A percentile compares a stretch with the other conserved stretches of the same genome.
Evolutionary conservation across 1,140 invertebrate species (phyloP).

Genomic region (Cheumatopsyche charites): DNA sequence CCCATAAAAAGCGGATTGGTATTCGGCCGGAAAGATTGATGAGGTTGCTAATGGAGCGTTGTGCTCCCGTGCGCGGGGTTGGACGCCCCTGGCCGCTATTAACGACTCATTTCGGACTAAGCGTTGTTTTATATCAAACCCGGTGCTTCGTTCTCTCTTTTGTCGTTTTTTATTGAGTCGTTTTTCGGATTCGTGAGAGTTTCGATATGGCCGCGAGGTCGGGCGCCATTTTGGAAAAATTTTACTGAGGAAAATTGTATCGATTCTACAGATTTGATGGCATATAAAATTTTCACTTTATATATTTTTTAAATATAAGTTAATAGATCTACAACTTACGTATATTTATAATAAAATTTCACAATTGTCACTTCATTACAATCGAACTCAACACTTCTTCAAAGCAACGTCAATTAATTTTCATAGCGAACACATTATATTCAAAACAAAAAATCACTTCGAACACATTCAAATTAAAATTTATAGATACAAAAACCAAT

Average conservation of each 20-base stretch:
- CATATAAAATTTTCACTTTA: neutral
- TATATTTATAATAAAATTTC: too few relatives aligned
- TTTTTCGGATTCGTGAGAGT: neutral
- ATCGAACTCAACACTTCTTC: too few relatives aligned
- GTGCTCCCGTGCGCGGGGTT: slow-evolving; percentile 29
- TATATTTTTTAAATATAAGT: too few relatives aligned
- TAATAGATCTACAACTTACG: too few relatives aligned
- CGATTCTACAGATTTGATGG: neutral
- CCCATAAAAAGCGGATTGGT: slow-evolving; percentile 38
- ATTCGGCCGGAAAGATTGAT: slow-evolving; percentile 36
- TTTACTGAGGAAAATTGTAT: neutral
- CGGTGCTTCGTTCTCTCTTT: neutral
- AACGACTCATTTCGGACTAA: slow-evolving; percentile 35
- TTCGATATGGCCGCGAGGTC: neutral
- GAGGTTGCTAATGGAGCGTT: slow-evolving; percentile 24
- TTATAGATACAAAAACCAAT: too few relatives aligned
- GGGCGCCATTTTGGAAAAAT: slow-evolving; percentile 19
- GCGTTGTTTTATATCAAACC: slow-evolving; percentile 10
- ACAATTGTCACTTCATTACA: too few relatives aligned
- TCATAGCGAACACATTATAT: too few relatives aligned
- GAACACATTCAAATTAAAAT: too few relatives aligned
- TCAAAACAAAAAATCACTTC: too few relatives aligned
- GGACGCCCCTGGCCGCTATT: slow-evolving; percentile 32
- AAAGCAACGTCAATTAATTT: too few relatives aligned
- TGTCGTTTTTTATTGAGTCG: neutral